Base-by-base conservation (phyloP, 2,888 invertebrate genomes). In the Scaptomyza flava region DNA sequence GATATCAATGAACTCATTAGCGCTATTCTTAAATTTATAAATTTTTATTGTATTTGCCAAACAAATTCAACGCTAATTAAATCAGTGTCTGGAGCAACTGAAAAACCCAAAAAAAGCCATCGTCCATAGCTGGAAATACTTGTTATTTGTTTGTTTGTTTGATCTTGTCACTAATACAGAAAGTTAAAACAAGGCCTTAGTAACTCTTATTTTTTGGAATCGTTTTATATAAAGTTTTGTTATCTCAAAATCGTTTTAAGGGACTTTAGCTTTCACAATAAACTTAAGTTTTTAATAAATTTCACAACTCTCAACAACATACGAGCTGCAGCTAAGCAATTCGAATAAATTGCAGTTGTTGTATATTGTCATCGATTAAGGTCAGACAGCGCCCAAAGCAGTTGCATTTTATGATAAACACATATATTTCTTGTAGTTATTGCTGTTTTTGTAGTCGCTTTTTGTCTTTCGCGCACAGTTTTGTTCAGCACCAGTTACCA, bases 331-430 rank as follows among this genome's bases (percentile, higher is more conserved):
- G 45, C 31, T n/a, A 12, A 60, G 33, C 48, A 62, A 67, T 79
- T 67, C 68, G 41, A 66, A 75, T 69, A 67, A 70, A 68, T 52
- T 79, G 72, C 79, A 79, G 50, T 72, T 53, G 58, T 36, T 27
- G 34, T 34, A 46, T 59, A 47, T 62, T 76, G 65, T 82, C 83
- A 69, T 81, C 87, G 83, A 87, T 82, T 87, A 87, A 84, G 82
- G 82, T 78, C 82, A 79, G 59, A 65, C 70, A 57, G 50, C 57
- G 71, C 64, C 71, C 69, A 78, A 72, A 78, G 84, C 79, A 72
- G 86, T 86, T 81, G 86, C 81, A 81, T 68, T 70, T 86, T 77
- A 56, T 58, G 54, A 66, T 68, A 65, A 71, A 67, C 46, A 54
- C 2, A 43, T 20, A 9, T 62, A 59, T 72, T 36, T 60, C 34